phyloP scores from a whole-genome alignment of 1,140 invertebrate genomes.

The Eufriesea mexicana region DNA sequence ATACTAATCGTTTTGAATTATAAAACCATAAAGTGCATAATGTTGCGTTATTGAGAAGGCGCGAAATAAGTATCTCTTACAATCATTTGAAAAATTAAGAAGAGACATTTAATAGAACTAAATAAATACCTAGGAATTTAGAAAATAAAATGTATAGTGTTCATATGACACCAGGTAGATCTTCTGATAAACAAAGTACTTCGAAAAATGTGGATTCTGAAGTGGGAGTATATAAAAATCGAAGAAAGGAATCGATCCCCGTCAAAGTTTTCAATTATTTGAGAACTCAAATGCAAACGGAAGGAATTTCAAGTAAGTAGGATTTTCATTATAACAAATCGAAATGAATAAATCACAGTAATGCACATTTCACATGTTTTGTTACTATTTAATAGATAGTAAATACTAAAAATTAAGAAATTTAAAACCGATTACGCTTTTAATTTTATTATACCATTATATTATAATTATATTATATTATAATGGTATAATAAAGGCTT shows the following conservation, averaged over 20 bases:
- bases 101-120: neutral
- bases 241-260: conserved; percentile 72
- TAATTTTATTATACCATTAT: neutral
- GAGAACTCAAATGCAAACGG: conserved; percentile 69
- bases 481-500: neutral
- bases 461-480: neutral
- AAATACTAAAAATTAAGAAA: neutral
- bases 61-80: neutral
- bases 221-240: conserved; percentile 59
- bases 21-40: neutral
- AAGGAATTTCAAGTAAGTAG: conserved; percentile 66
- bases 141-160: conserved; percentile 72
- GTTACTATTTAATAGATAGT: neutral
- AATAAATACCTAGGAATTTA: neutral
- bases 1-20: neutral
- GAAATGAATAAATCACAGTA: neutral
- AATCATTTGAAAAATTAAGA: neutral
- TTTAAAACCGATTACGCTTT: neutral
- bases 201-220: conserved; percentile 64
- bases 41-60: neutral
- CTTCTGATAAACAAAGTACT: conserved; percentile 50
- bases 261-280: conserved; percentile 72
- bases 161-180: conserved; percentile 70
- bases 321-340: neutral
- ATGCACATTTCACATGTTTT: neutral